Conservation (phyloP, 2,888 invertebrate genomes). For the Cerceris ruficornis region DNA sequence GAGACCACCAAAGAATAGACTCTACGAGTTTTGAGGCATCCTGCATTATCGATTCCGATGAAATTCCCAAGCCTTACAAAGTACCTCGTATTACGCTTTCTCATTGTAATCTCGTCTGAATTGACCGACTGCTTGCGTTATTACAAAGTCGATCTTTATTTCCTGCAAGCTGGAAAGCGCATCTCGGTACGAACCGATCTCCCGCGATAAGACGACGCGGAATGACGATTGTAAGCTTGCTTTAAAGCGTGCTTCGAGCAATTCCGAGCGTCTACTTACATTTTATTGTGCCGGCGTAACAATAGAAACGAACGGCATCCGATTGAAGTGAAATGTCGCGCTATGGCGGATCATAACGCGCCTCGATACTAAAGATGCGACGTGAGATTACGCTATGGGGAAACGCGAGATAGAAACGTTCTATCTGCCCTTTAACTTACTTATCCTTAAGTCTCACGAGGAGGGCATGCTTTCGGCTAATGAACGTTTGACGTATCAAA, state of each 20-base stretch:
- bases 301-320: slow-evolving; percentile 25
- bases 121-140: not conserved
- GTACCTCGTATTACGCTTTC: too few species aligned
- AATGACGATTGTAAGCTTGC: not conserved
- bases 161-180: not conserved
- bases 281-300: slow-evolving; percentile 37
- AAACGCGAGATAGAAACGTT: not conserved
- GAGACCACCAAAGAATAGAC: too few species aligned
- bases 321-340: slow-evolving; percentile 17
- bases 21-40: too few species aligned
- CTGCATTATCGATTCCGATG: too few species aligned
- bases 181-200: not conserved
- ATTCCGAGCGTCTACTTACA: slow-evolving; percentile 7
- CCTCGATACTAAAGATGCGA: slow-evolving; percentile 61
- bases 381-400: slow-evolving; percentile 52
- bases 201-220: not conserved
- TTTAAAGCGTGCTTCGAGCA: not conserved
- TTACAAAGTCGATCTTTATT: not conserved
- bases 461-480: slow-evolving; percentile 19
- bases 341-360: slow-evolving; percentile 30
- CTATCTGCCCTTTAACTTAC: slow-evolving; percentile 24
- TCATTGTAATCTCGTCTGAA: too few species aligned
- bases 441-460: slow-evolving; percentile 9
- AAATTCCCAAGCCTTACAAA: too few species aligned
- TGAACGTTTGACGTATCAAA: slow-evolving; percentile 1